These are phyloP conservation scores for Heliocidaris tuberculata DNA, from an alignment of 35 echinoderm and acorn worm species.

Conservation along the genomic window DNA sequence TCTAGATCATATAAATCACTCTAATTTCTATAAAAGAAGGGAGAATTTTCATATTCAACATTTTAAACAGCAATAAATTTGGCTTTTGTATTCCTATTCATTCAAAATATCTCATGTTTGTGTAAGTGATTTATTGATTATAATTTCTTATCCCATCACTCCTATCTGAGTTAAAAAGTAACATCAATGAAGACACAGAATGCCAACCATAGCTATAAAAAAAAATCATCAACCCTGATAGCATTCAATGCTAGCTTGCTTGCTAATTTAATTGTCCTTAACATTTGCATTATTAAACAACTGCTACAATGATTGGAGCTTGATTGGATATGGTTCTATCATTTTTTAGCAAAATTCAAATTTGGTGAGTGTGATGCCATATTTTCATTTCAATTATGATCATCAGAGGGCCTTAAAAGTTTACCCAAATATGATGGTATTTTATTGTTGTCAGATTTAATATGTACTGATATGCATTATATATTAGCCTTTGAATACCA, in stretches of 20 bases:
- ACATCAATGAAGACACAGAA: neutral
- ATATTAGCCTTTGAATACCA: neutral
- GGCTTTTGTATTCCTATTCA: too few relatives aligned
- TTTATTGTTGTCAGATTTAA: neutral
- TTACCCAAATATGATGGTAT: neutral
- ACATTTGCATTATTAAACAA: neutral
- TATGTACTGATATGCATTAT: neutral
- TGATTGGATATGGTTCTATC: neutral
- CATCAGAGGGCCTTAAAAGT: neutral
- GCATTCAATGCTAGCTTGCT: neutral
- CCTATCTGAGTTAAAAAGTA: neutral
- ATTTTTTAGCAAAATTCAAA: neutral
- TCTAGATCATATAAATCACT: too few relatives aligned
- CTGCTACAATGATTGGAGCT: too few relatives aligned
- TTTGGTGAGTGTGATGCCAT: neutral
- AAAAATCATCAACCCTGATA: neutral
- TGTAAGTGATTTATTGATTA: too few relatives aligned
- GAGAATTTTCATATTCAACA: too few relatives aligned
- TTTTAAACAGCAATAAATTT: too few relatives aligned
- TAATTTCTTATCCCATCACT: too few relatives aligned
- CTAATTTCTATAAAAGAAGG: too few relatives aligned
- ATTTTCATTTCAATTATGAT: neutral
- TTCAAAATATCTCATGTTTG: too few relatives aligned
- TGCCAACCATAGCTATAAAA: neutral
- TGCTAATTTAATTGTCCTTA: neutral